Base-by-base conservation (phyloP, 2,797 vertebrate species). In the Phylloscopus collybita region DNA sequence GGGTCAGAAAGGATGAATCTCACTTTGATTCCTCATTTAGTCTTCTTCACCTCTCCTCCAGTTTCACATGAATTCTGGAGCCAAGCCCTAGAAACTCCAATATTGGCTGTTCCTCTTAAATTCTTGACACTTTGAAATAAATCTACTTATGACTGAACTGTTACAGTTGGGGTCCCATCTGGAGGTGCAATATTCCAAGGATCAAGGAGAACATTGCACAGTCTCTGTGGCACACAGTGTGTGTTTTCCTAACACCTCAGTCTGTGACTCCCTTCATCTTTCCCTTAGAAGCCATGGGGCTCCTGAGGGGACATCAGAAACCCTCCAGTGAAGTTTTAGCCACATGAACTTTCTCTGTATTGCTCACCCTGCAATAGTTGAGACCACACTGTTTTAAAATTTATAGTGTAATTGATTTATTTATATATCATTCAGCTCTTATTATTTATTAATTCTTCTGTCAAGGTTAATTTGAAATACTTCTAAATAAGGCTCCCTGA, bases 401-500 rank as follows among this genome's bases (percentile, higher is more conserved):
- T 96, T 97, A 97, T 96, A 95, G 93, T 92, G 92, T 96, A 97
- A 98, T 97, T 97, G 97, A 98, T 98, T 98, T 97, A 95, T 97
- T 97, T 97, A 97, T 98, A 97, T 97, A 97, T 95, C 96, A 97
- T 97, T 96, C 96, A 96, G 91, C 44, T 90, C 96, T 97, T 97
- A 97, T 98, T 97, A 98, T 97, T 98, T 98, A 98, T 98, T 98
- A 97, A 98, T 98, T 96, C 92, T 96, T 96, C 96, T 92, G 97
- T 96, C 97, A 97, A 97, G 96, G 96, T 97, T 98, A 97, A 98
- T 98, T 97, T 98, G 97, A 98, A 97, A 96, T 97, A 93, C 95
- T 96, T 97, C 95, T 97, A 96, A 98, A 97, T 97, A 97, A 97
- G 97, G 78, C 67, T 65, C 71, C 93, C 94, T 97, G 97, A 96